A percentile compares a stretch with the other conserved stretches of the same genome.
Conservation (phyloP, 2,888 invertebrate genomes). For the Tetramorium bicarinatum region DNA sequence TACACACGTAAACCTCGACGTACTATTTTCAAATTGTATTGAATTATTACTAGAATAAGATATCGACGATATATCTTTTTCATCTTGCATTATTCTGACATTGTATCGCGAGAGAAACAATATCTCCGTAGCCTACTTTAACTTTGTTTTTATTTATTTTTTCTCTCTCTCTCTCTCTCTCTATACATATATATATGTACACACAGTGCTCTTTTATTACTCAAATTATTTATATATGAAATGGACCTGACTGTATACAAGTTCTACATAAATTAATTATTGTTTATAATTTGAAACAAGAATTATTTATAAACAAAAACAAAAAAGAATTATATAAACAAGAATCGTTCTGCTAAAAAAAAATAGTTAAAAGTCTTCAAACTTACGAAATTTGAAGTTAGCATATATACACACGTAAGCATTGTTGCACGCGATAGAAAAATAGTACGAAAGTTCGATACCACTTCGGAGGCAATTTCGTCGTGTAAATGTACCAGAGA, state of each 20-base stretch:
- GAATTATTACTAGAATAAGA: conserved; percentile 22
- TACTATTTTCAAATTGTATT: conserved; percentile 26
- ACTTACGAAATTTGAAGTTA: neutral
- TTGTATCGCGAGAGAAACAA: neutral
- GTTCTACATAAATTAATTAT: neutral
- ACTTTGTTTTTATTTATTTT: neutral
- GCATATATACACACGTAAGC: neutral
- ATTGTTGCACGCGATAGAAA: conserved; percentile 13
- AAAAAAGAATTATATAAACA: too few species aligned
- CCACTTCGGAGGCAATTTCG: neutral
- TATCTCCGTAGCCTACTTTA: neutral
- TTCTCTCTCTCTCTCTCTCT: too few species aligned
- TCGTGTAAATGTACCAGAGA: conserved; percentile 15
- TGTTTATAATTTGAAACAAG: neutral
- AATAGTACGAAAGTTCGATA: conserved; percentile 1
- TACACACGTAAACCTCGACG: neutral
- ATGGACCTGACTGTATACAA: neutral
- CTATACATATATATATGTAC: too few species aligned
- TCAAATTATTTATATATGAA: neutral
- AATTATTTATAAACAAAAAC: conserved; percentile 10
- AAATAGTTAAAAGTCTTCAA: neutral
- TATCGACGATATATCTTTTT: neutral
- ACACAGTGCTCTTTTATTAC: neutral
- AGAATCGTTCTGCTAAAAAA: neutral
- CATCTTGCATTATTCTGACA: neutral